Percentiles rank a stretch among this genome's conserved stretches.
phyloP scores from a whole-genome alignment of 2,888 invertebrate genomes.

The Mechanitis mazaeus region DNA sequence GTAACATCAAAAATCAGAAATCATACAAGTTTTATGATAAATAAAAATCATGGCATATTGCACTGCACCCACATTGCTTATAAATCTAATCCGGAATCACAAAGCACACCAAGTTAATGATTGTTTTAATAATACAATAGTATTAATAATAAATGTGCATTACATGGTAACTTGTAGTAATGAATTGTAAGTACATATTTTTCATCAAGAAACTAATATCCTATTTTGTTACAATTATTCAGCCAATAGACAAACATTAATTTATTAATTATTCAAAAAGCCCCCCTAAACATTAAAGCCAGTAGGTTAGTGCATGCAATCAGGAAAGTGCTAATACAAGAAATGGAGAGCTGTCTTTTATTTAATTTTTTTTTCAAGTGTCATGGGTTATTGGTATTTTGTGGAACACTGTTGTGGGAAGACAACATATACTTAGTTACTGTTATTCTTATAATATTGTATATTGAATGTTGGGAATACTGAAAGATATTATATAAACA shows the following conservation, averaged over 20 bases:
- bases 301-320: conserved; percentile 65
- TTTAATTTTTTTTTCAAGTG: conserved; percentile 24
- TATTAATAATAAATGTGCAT: conserved; percentile 28
- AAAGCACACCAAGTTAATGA: conserved; percentile 30
- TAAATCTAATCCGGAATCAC: conserved; percentile 42
- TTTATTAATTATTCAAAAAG: conserved; percentile 39
- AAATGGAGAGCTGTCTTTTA: conserved; percentile 51
- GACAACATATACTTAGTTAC: conserved; percentile 44
- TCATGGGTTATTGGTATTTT: conserved; percentile 31
- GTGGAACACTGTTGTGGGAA: conserved; percentile 52
- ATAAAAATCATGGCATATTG: conserved; percentile 45
- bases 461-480: conserved; percentile 14
- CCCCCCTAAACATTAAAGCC: conserved; percentile 61
- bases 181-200: conserved; percentile 45
- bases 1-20: not conserved
- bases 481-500: conserved; percentile 34
- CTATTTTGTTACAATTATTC: conserved; percentile 44
- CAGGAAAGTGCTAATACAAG: conserved; percentile 63
- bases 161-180: conserved; percentile 39
- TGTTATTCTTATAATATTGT: conserved; percentile 8
- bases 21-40: conserved; percentile 9
- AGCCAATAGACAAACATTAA: conserved; percentile 61
- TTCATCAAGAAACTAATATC: conserved; percentile 32
- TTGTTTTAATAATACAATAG: conserved; percentile 14
- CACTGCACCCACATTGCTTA: conserved; percentile 56